These are phyloP conservation scores for Telmatherina bonti DNA, from an alignment of 2,797 vertebrate species.

Conservation along the genomic window DNA sequence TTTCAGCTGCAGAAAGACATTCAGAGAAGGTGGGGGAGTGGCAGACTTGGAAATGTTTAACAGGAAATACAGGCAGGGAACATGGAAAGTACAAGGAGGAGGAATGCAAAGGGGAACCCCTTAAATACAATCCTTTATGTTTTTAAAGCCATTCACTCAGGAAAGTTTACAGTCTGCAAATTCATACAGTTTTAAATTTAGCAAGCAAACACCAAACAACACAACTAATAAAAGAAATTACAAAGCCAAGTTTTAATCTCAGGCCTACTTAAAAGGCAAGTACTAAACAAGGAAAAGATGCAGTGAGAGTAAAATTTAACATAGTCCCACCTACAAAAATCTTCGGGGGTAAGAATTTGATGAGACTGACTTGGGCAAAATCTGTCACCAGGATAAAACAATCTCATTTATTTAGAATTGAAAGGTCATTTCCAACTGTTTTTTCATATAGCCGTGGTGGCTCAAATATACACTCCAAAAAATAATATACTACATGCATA, in stretches of 20 bases:
- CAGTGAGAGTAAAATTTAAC: neutral
- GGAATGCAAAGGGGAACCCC: conserved; percentile 61
- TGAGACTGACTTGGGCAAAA: neutral
- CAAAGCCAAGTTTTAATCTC: neutral
- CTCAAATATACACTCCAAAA: neutral
- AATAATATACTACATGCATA: neutral
- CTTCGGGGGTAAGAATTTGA: neutral
- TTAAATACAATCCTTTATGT: conserved; percentile 55
- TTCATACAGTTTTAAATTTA: conserved; percentile 23
- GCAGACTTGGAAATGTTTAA: conserved; percentile 45
- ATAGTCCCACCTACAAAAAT: neutral
- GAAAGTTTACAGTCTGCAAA: conserved; percentile 23
- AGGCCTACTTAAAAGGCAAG: neutral
- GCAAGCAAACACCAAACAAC: neutral
- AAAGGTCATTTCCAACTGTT: neutral
- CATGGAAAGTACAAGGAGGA: conserved; percentile 51
- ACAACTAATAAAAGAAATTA: neutral
- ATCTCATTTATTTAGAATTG: neutral
- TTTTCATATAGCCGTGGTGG: neutral
- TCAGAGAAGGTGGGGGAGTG: conserved; percentile 19
- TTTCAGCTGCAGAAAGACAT: conserved; percentile 36
- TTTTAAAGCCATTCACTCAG: conserved; percentile 45
- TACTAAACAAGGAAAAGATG: neutral
- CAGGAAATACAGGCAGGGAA: conserved; percentile 40
- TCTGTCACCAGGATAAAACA: neutral